These are phyloP conservation scores for Lamellibrachia columna DNA, from an alignment of 2,888 invertebrate genomes.

Conservation along the genomic window DNA sequence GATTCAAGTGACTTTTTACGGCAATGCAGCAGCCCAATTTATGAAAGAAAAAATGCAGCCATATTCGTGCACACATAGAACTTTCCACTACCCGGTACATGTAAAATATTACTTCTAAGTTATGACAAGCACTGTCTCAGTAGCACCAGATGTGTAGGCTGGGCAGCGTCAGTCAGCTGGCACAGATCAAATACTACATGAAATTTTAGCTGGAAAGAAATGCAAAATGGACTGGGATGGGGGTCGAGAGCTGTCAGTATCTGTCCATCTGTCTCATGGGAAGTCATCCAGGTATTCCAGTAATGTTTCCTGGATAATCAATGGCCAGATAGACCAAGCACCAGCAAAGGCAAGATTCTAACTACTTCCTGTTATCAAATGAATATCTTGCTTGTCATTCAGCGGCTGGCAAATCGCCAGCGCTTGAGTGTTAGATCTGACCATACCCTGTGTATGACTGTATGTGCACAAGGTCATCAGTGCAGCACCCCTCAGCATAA, in stretches of 20 bases:
- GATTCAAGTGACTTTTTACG: too few relatives aligned
- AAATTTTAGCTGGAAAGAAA: slow-evolving; percentile 16
- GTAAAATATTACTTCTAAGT: not conserved
- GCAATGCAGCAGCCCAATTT: not conserved
- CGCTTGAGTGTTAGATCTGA: not conserved
- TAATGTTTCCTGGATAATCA: not conserved
- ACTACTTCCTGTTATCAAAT: not conserved
- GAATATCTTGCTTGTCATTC: not conserved
- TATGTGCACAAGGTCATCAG: not conserved
- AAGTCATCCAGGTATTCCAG: not conserved
- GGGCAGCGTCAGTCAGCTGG: not conserved
- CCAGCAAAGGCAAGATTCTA: not conserved
- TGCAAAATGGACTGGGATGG: not conserved
- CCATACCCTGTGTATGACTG: not conserved
- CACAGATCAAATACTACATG: slow-evolving; percentile 9
- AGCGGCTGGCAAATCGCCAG: not conserved
- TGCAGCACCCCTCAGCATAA: not conserved
- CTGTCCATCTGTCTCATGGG: not conserved
- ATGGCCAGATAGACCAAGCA: not conserved
- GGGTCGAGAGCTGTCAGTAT: not conserved
- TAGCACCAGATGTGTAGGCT: not conserved
- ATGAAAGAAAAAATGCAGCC: not conserved
- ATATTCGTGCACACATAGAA: not conserved
- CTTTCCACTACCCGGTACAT: not conserved
- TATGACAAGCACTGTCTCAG: not conserved